These are phyloP conservation scores for Acanthosepion pharaonis DNA, from an alignment of 2,888 invertebrate genomes.

Conservation along the genomic window DNA sequence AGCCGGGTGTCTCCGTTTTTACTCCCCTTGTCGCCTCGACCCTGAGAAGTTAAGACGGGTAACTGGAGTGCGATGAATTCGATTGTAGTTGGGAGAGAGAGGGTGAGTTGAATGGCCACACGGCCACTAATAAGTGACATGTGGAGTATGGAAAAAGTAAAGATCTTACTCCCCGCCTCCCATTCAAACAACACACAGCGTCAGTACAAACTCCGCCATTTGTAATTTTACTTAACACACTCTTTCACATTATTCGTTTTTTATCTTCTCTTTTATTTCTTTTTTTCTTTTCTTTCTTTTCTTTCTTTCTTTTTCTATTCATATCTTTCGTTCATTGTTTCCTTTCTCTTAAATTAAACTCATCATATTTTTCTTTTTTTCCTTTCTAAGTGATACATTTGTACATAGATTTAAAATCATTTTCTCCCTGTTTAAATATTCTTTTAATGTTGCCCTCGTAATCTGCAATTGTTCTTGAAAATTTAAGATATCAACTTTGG, in stretches of 20 bases:
- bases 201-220: no score
- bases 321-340: no score
- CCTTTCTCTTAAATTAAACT: no score
- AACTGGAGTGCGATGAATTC: background rate
- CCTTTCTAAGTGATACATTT: no score
- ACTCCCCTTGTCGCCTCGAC: background rate
- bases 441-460: no score
- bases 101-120: background rate
- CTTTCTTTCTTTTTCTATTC: no score
- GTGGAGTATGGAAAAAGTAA: background rate
- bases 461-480: no score
- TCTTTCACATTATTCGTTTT: background rate
- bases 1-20: background rate
- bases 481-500: no score
- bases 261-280: background rate
- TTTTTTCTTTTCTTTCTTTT: background rate
- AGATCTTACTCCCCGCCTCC: background rate
- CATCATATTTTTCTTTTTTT: no score
- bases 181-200: no score
- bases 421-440: no score
- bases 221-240: background rate
- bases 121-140: background rate
- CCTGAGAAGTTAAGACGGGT: slow-evolving; percentile 16
- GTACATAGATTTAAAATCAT: no score
- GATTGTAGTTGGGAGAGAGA: background rate